Evolutionary conservation across 2,113 vertebrate species (phyloP), one percentile per base, ranked within the genome.

Genomic region (Vimba vimba): DNA sequence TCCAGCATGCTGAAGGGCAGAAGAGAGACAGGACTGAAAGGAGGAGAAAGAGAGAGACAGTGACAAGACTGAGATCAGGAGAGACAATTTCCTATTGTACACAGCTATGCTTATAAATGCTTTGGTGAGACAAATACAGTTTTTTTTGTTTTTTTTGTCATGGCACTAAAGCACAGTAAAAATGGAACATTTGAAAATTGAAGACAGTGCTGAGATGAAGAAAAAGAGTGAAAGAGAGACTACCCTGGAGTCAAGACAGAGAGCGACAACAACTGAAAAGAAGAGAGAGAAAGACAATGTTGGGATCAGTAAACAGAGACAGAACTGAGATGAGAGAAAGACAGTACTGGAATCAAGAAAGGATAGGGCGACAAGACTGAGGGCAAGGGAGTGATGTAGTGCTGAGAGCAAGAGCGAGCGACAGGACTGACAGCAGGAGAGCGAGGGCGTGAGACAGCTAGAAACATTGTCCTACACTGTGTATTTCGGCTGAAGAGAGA

Each of bases 401-500:
- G 11, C 43, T 47, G 71, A 47, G 71, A 23, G 43, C 71, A 47
- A 13, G 71, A 52, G 45, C 11, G n/a, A 55, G 75, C 33, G 2
- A 7, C 39, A 33, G 30, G 11, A 39, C 59, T 4, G 27, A 12
- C 19, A 4, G 71, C n/a, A 39, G 1, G 64, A 69, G 83, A 60
- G 52, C 12, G 71, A 60, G 36, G 7, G 82, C 19, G 50, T 60
- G 50, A 36, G 43, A 71, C 55, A 59, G 47, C 15, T 43, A 57
- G 66, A 50, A 84, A n/a, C 50, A 21, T 30, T 62, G 80, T 43
- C 21, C 23, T 60, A 57, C 69, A 43, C 13, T 60, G 68, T 57
- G 74, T 62, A 50, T 60, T 66, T 36, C 52, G 4, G 64, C 71
- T 81, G 50, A 39, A 73, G 57, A 30, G 69, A 83, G 59, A 85